Evolutionary conservation across 1,140 invertebrate species (phyloP).

Genomic region (Drosophila subobscura): DNA sequence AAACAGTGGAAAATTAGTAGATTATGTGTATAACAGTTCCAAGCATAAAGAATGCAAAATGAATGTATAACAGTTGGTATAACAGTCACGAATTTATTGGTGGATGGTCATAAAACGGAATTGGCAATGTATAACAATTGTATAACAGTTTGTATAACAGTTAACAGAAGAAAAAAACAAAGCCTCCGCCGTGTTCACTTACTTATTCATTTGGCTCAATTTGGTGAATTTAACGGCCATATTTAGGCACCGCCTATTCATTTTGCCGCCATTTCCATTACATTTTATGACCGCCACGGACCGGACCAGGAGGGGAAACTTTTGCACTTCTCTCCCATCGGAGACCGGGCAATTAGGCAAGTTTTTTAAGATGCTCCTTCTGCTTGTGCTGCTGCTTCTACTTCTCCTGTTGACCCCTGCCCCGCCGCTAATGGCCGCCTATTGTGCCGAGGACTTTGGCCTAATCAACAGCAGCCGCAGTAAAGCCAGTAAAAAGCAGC

Average conservation of each 20-base stretch:
- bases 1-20: too few species aligned
- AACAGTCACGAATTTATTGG: too few species aligned
- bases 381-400: too few species aligned
- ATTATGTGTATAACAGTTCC: too few species aligned
- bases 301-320: conserved; percentile 10
- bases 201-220: conserved; percentile 50
- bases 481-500: neutral
- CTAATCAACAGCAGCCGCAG: conserved; percentile 49
- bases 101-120: too few species aligned
- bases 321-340: conserved; percentile 8
- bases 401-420: too few species aligned
- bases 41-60: too few species aligned
- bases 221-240: conserved; percentile 38
- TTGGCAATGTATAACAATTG: too few species aligned
- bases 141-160: conserved; percentile 1
- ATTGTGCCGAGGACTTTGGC: conserved; percentile 24
- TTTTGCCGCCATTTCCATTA: conserved; percentile 44
- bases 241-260: conserved; percentile 47
- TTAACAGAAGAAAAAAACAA: neutral
- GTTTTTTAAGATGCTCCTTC: conserved; percentile 36
- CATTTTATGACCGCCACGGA: conserved; percentile 31
- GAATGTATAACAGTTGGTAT: too few species aligned
- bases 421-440: too few species aligned
- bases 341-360: conserved; percentile 58
- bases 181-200: conserved; percentile 6